Conservation (phyloP, 2,797 vertebrate species). For the Sardinella longiceps region DNA sequence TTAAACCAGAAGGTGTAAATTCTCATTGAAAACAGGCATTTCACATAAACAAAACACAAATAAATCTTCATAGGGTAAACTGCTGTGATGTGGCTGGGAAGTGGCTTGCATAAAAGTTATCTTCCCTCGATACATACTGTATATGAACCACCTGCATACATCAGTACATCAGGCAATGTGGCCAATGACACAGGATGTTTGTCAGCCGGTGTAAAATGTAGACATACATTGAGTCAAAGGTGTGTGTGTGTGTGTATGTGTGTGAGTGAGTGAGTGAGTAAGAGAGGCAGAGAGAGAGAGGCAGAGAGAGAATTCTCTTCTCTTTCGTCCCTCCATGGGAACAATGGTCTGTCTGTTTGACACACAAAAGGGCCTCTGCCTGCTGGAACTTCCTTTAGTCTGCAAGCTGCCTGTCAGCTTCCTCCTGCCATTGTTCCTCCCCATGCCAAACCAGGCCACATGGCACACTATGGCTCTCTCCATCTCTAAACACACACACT, state of each 20-base stretch:
- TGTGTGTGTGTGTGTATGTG: background rate
- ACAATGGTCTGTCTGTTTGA: conserved; percentile 40
- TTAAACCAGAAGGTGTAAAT: too few species aligned
- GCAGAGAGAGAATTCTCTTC: background rate
- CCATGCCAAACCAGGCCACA: conserved; percentile 20
- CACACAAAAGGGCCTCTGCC: conserved; percentile 25
- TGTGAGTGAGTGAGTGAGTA: background rate
- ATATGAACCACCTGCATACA: too few species aligned
- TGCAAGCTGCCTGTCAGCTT: conserved; percentile 20
- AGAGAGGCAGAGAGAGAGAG: background rate
- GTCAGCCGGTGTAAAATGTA: too few species aligned
- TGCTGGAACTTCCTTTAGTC: conserved; percentile 23
- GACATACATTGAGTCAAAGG: background rate
- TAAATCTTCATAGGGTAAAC: too few species aligned
- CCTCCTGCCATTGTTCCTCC: conserved; percentile 18
- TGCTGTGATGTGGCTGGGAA: too few species aligned
- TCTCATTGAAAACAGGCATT: too few species aligned
- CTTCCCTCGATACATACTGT: too few species aligned
- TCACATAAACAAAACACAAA: too few species aligned
- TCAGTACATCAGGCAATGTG: too few species aligned
- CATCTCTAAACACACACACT: background rate
- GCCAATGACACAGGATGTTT: too few species aligned
- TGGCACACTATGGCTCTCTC: background rate
- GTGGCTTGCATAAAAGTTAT: too few species aligned
- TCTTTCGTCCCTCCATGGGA: conserved; percentile 5